Percentiles rank a stretch among this genome's conserved stretches.
phyloP scores from a whole-genome alignment of 2,888 invertebrate species.

The Keiferia lycopersicella region DNA sequence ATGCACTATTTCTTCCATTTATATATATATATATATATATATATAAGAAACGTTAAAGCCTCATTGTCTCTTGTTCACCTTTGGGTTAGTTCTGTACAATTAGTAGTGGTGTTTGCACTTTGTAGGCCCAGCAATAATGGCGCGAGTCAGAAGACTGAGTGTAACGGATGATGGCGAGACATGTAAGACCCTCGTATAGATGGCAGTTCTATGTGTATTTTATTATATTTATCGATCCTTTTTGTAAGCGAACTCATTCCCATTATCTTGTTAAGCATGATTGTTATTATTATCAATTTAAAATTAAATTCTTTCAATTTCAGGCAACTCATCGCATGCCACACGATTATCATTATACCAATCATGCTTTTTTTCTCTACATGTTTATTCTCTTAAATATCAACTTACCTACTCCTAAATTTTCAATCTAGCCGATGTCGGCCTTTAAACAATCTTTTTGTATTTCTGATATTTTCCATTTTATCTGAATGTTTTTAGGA shows the following conservation, averaged over 20 bases:
- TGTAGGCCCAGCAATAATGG: conserved; percentile 77
- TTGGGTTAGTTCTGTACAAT: background rate
- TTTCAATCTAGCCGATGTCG: background rate
- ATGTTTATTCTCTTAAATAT: background rate
- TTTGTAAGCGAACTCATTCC: conserved; percentile 19
- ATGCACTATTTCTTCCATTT: too few species aligned
- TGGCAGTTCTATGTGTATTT: conserved; percentile 36
- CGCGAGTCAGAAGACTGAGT: conserved; percentile 83
- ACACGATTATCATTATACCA: background rate
- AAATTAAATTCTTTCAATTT: background rate
- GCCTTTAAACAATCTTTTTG: background rate
- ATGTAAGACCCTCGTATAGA: conserved; percentile 79
- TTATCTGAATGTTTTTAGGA: background rate
- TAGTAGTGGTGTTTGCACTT: conserved; percentile 38
- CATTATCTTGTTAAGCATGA: conserved; percentile 13
- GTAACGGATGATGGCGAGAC: conserved; percentile 87
- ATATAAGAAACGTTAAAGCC: background rate
- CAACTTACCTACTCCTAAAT: background rate
- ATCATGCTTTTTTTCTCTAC: background rate
- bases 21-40: too few species aligned
- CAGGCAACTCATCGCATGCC: background rate
- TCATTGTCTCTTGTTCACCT: background rate
- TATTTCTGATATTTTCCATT: background rate
- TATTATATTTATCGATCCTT: conserved; percentile 23
- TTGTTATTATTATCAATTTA: background rate